Conservation (phyloP, 92 coral and sea anemone species). For the Plumapathes pennacea region DNA sequence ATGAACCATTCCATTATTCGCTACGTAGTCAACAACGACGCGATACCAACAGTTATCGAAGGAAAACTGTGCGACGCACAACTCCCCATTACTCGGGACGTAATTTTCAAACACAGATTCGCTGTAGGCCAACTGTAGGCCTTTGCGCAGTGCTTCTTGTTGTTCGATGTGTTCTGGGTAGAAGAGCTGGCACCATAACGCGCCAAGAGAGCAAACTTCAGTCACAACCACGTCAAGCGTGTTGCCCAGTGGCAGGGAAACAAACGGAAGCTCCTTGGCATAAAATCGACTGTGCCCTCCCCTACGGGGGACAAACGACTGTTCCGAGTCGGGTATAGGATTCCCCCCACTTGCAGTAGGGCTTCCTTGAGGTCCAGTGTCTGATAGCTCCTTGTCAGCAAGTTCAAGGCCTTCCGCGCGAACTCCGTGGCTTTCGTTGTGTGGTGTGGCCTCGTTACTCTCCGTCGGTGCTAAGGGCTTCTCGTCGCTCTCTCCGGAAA, state of each 20-base stretch:
- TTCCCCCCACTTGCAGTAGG: no score
- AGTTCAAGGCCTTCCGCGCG: no score
- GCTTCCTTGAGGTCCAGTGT: no score
- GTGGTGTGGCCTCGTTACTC: not conserved
- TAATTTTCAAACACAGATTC: conserved; percentile 57
- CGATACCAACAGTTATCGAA: conserved; percentile 80
- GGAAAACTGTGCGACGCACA: conserved; percentile 83
- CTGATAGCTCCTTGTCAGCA: no score
- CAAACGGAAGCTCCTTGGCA: conserved; percentile 52
- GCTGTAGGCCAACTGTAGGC: conserved; percentile 42
- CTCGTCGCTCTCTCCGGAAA: no score
- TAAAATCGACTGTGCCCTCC: conserved; percentile 37
- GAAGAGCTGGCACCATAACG: conserved; percentile 73
- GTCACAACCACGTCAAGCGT: conserved; percentile 59
- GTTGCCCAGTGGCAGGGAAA: conserved; percentile 30
- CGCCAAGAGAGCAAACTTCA: conserved; percentile 60
- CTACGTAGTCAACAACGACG: conserved; percentile 67
- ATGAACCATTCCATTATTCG: conserved; percentile 62
- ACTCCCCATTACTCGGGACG: conserved; percentile 76
- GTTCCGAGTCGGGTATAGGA: no score
- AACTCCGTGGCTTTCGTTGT: not conserved
- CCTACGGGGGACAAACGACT: no score
- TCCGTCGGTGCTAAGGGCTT: not conserved
- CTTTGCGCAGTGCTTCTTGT: conserved; percentile 32
- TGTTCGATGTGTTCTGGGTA: conserved; percentile 47